phyloP scores from a whole-genome alignment of 2,113 vertebrate genomes.

The Protobothrops mucrosquamatus region DNA sequence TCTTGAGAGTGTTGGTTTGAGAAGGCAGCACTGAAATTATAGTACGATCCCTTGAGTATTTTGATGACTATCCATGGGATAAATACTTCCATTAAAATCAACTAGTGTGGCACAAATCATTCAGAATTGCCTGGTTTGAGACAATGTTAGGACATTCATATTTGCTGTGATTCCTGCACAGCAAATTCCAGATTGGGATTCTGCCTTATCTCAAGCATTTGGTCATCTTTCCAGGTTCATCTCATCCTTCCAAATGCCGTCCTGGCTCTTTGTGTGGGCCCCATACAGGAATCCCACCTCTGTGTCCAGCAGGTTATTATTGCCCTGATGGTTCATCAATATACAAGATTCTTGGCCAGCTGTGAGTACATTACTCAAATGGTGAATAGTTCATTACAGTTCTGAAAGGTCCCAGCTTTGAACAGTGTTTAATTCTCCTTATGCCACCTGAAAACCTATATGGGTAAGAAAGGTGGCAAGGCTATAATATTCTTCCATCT shows the following conservation, averaged over 20 bases:
- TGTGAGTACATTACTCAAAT: constrained; percentile 66
- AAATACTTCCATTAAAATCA: neutral
- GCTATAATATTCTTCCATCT: neutral
- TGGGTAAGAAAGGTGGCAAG: neutral
- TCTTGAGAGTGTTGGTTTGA: neutral
- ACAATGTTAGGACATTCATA: neutral
- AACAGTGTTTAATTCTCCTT: neutral
- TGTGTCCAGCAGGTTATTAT: constrained; percentile 83
- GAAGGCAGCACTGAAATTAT: neutral
- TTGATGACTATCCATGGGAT: neutral
- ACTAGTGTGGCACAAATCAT: neutral
- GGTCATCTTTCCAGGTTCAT: constrained; percentile 70
- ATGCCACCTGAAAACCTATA: accelerated
- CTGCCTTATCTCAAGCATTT: accelerated
- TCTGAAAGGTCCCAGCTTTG: neutral
- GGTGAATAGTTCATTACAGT: neutral
- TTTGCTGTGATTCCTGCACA: neutral
- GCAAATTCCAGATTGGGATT: neutral
- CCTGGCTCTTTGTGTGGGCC: constrained; percentile 81
- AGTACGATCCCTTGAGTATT: neutral
- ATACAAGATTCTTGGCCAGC: constrained; percentile 74
- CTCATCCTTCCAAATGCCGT: constrained; percentile 76
- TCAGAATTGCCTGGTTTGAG: neutral
- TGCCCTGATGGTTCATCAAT: constrained; percentile 82
- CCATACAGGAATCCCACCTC: constrained; percentile 71